Evolutionary conservation across 2,888 invertebrate species (phyloP).

Genomic region (Polydrusus pterygomalis): DNA sequence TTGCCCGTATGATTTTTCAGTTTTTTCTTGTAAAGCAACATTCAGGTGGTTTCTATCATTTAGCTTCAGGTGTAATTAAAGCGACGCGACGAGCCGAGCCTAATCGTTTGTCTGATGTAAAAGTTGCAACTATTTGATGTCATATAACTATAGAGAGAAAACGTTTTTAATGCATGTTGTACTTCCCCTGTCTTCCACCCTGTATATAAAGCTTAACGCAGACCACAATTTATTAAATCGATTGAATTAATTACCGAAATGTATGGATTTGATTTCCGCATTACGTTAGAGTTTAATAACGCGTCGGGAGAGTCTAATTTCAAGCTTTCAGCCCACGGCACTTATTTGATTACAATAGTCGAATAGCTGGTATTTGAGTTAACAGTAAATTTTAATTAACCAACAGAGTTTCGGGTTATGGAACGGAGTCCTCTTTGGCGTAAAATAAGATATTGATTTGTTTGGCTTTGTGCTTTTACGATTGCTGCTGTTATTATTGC

Average conservation of each 20-base stretch:
- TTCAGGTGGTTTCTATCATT: conserved; percentile 15
- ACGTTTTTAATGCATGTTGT: too few species aligned
- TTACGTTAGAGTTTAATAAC: conserved; percentile 21
- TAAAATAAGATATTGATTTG: conserved; percentile 21
- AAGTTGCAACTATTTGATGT: too few species aligned
- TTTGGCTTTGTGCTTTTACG: conserved; percentile 9
- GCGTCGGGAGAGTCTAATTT: conserved; percentile 22
- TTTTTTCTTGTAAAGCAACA: background rate
- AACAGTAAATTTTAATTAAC: conserved; percentile 31
- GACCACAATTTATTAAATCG: background rate
- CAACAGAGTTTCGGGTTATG: conserved; percentile 11
- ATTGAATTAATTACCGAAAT: conserved; percentile 30
- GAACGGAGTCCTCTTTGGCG: background rate
- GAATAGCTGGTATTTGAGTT: conserved; percentile 22
- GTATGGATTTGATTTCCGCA: conserved; percentile 27
- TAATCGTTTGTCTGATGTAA: too few species aligned
- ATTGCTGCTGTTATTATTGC: background rate
- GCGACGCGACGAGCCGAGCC: too few species aligned
- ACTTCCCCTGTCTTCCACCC: too few species aligned
- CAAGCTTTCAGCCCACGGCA: conserved; percentile 25
- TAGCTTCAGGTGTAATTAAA: conserved; percentile 8
- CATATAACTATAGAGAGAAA: too few species aligned
- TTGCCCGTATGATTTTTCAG: conserved; percentile 31
- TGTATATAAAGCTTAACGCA: too few species aligned
- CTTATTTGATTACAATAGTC: conserved; percentile 31